These are phyloP conservation scores for Corythucha ciliata DNA, from an alignment of 2,888 invertebrate genomes.

Conservation along the genomic window DNA sequence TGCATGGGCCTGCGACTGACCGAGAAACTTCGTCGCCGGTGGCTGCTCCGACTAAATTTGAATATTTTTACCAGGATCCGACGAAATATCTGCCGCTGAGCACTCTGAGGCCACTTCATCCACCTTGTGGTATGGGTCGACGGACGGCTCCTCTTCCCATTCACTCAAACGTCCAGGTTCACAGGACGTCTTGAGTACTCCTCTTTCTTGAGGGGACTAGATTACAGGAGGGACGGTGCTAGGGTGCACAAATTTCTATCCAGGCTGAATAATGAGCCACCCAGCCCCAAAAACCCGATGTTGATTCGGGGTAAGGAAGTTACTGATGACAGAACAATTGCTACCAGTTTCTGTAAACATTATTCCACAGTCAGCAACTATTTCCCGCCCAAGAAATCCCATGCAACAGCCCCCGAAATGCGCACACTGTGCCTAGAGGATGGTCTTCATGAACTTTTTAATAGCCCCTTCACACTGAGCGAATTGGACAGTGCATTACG, in stretches of 20 bases:
- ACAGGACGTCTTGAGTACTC: too few relatives aligned
- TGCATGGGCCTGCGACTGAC: too few relatives aligned
- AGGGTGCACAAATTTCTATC: constrained; percentile 6
- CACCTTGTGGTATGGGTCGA: too few relatives aligned
- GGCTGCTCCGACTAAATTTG: too few relatives aligned
- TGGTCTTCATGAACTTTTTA: background rate
- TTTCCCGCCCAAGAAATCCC: background rate
- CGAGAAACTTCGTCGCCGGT: too few relatives aligned
- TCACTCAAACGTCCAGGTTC: too few relatives aligned
- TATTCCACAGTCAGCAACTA: constrained; percentile 7
- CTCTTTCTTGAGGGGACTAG: background rate
- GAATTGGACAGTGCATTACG: background rate
- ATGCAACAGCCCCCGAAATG: background rate
- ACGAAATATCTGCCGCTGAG: too few relatives aligned
- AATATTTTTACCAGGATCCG: too few relatives aligned
- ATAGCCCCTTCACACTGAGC: constrained; percentile 8
- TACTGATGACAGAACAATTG: constrained; percentile 2
- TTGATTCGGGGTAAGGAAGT: background rate
- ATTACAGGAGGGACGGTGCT: constrained; percentile 10
- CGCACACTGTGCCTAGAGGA: background rate
- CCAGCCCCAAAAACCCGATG: background rate
- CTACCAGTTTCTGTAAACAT: constrained; percentile 6
- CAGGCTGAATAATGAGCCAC: background rate
- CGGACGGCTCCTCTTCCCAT: too few relatives aligned
- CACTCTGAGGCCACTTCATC: too few relatives aligned